phyloP scores from a whole-genome alignment of 2,797 vertebrate species.

The Hylomyscus alleni region DNA sequence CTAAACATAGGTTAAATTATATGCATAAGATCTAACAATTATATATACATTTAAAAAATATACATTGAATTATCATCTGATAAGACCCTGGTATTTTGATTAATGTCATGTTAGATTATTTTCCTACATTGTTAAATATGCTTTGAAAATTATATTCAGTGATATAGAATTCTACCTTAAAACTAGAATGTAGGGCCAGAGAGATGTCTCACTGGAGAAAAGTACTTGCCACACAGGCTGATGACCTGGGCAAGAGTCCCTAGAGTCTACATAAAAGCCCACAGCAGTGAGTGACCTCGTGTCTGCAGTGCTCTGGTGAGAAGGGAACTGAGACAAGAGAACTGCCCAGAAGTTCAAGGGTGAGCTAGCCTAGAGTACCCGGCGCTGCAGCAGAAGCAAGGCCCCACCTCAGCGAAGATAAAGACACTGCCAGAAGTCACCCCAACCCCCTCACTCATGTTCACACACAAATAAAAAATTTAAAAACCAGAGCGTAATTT shows the following conservation, averaged over 20 bases:
- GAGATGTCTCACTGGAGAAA: neutral
- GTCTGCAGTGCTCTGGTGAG: neutral
- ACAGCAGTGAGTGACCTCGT: neutral
- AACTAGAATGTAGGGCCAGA: neutral
- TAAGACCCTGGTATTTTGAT: constrained; percentile 15
- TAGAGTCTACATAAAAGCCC: neutral
- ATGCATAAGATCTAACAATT: neutral
- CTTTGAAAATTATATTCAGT: constrained; percentile 14
- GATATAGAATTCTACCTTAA: neutral
- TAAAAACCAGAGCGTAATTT: neutral
- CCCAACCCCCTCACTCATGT: neutral
- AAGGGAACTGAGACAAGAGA: neutral
- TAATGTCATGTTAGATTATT: constrained; percentile 7
- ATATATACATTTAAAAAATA: neutral
- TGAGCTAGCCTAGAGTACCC: neutral
- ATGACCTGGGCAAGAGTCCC: neutral
- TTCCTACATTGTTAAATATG: neutral
- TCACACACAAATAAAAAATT: neutral
- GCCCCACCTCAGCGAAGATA: neutral
- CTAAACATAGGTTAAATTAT: neutral
- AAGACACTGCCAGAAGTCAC: neutral
- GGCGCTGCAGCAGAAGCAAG: neutral
- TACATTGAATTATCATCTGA: neutral
- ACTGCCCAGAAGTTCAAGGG: neutral
- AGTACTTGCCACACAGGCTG: neutral